A percentile compares a stretch with the other conserved stretches of the same genome.
Evolutionary conservation across 2,113 vertebrate species (phyloP).

Genomic region (Notiomystis cincta): DNA sequence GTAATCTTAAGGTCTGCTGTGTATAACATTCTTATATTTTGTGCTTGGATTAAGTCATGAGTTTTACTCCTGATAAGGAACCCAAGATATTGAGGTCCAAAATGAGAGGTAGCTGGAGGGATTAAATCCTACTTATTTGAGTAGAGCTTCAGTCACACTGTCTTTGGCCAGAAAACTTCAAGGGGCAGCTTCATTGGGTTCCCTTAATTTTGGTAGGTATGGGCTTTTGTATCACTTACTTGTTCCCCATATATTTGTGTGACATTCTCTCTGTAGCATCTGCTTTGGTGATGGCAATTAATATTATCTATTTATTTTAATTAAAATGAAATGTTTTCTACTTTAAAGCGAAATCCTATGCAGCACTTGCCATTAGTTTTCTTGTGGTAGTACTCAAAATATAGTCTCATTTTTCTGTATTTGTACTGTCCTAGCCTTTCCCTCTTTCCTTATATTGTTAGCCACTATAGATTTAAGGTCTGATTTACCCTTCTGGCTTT

Average conservation of each 20-base stretch:
- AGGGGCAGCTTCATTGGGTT: neutral
- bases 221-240: neutral
- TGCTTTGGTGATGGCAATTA: neutral
- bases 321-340: neutral
- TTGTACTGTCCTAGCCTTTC: neutral
- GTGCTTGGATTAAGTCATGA: neutral
- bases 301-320: neutral
- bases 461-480: neutral
- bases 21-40: neutral
- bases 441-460: neutral
- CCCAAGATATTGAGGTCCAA: neutral
- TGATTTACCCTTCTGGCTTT: neutral
- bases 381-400: neutral
- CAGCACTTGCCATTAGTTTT: neutral
- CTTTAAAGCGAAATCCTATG: neutral
- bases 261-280: neutral
- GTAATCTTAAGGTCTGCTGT: neutral
- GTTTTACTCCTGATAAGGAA: neutral
- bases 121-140: neutral
- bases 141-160: neutral
- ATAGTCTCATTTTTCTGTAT: neutral
- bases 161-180: neutral
- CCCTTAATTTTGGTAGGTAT: neutral
- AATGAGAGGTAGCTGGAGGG: neutral
- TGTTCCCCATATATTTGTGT: neutral